A percentile compares a stretch with the other conserved stretches of the same genome.
These are phyloP conservation scores for Hylaeus volcanicus DNA, from an alignment of 1,140 invertebrate genomes.

Conservation along the genomic window DNA sequence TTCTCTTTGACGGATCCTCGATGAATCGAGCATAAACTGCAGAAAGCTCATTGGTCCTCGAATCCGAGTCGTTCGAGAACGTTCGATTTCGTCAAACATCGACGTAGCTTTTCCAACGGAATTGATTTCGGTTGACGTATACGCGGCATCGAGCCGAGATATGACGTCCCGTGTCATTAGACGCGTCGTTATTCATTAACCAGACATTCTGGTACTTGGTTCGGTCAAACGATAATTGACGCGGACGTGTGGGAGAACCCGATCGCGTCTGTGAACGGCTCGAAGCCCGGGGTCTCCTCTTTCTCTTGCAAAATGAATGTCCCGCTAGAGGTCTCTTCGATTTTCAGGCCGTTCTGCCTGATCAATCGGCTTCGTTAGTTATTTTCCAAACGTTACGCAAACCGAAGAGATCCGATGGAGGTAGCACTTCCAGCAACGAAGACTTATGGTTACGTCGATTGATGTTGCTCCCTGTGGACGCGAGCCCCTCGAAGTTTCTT, in stretches of 20 bases:
- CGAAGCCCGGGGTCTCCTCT: neutral
- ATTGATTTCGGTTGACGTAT: constrained; percentile 53
- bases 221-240: constrained; percentile 69
- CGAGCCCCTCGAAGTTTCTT: neutral
- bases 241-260: constrained; percentile 16
- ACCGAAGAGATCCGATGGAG: constrained; percentile 1
- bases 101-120: constrained; percentile 51
- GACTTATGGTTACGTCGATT: neutral
- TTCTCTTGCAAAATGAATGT: constrained; percentile 4
- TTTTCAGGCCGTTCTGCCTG: neutral
- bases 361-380: constrained; percentile 21
- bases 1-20: constrained; percentile 41
- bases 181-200: constrained; percentile 72
- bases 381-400: constrained; percentile 1
- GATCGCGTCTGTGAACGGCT: neutral
- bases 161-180: constrained; percentile 69
- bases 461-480: neutral
- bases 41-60: constrained; percentile 24
- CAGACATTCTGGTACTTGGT: constrained; percentile 64
- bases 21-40: constrained; percentile 25
- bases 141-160: constrained; percentile 40
- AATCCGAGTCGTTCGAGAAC: constrained; percentile 43
- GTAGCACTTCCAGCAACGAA: neutral
- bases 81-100: constrained; percentile 55
- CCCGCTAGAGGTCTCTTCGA: constrained; percentile 4